Base-by-base conservation (phyloP, 2,113 vertebrate species). In the Phasianus colchicus region DNA sequence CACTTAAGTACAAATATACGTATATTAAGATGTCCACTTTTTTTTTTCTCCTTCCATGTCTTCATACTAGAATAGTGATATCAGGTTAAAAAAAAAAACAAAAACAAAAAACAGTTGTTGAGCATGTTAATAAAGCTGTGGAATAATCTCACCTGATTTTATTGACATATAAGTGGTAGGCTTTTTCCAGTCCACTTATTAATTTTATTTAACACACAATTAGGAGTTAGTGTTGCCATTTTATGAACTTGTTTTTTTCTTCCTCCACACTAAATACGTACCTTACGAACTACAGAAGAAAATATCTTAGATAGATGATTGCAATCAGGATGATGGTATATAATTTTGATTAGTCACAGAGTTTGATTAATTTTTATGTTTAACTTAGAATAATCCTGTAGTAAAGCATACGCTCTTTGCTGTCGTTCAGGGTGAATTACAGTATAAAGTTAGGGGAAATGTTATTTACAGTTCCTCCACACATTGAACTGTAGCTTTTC, bases 341-440 rank as follows among this genome's bases (percentile, higher is more conserved):
- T 96, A 97, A 98, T 98, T 98, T 97, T 97, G 94, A 97, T 98
- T 98, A 98, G 98, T 98, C 97, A 96, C 84, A 65, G 69, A 97
- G 93, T 98, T 97, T 97, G 97, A 98, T 98, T 98, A 98, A 98
- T 98, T 97, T 97, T 89, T 64, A 77, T 88, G 91, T 96, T 97
- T 95, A 97, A 97, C 32, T 48, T 94, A 75, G 85, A 96, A 95
- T 95, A 97, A 96, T 95, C 87, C 24, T 86, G 57, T 14, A 16
- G 66, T 95, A 75, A 92, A 95, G 89, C 78, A 94, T 86, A 80
- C 77, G 12, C 25, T 94, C 69, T 96, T 96, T 95, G 88, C 94
- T 96, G 69, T 90, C 92, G 89, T 92, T 96, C 86, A 74, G 73
- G 64, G 83, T 89, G 70, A 85, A 19, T 92, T 91, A 93, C 83